Conservation (phyloP, 2,797 vertebrate genomes). For the Urosaurus nigricauda region DNA sequence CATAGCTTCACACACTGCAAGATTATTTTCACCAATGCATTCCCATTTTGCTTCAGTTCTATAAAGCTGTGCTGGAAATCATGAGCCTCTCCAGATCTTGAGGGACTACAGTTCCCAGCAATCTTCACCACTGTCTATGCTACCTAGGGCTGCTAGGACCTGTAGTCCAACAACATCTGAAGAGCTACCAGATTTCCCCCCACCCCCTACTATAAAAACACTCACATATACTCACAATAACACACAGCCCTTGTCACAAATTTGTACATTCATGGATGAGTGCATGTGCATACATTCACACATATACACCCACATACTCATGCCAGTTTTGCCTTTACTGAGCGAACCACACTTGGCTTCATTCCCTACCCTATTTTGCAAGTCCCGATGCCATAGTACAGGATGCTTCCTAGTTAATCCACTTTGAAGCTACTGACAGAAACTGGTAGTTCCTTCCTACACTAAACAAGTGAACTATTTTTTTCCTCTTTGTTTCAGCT, state of each 20-base stretch:
- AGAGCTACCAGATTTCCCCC: no score
- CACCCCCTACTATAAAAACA: no score
- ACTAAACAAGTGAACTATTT: neutral
- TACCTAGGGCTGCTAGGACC: no score
- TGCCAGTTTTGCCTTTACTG: no score
- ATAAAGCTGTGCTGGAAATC: neutral
- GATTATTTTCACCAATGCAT: neutral
- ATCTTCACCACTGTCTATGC: no score
- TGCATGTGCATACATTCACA: neutral
- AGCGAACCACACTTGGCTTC: no score
- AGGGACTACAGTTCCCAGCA: no score
- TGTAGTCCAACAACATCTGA: no score
- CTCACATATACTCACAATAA: no score
- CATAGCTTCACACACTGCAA: neutral
- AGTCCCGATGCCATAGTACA: neutral
- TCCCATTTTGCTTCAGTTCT: neutral
- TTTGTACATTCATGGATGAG: neutral
- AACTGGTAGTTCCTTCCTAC: neutral
- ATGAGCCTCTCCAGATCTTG: no score
- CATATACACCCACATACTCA: no score
- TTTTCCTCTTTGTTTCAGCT: slow-evolving; percentile 40
- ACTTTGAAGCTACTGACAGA: neutral
- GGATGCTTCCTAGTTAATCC: neutral
- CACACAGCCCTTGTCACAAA: no score
- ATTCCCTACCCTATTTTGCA: neutral